Base-by-base conservation (phyloP, 2,888 invertebrate species). In the Cinara cedri region DNA sequence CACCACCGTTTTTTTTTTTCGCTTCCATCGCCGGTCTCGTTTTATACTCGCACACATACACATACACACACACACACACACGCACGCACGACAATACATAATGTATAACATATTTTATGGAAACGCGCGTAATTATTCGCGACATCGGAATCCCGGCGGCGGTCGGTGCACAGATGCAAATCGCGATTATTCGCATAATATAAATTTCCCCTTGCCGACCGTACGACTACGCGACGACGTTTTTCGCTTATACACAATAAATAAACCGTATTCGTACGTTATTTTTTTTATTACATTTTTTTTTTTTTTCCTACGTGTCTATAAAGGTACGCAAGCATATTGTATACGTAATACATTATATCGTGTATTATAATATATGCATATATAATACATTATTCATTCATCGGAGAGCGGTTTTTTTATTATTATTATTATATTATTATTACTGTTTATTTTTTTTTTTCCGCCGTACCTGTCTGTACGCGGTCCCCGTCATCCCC, bases 301-400 rank as follows among this genome's bases (percentile, higher is more conserved):
- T 34, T 34, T 34, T 34, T 34, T 34, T 34, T 54, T 21, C 42
- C n/a, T n/a, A n/a, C n/a, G n/a, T n/a, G 54, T 44, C 16, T 51
- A 55, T 46, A 51, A 14, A 24, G 16, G 9, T 44, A 4, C 19
- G 71, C 44, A 21, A 55, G 44, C 24, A 13, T n/a, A 57, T 21
- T 46, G 57, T 46, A 49, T 49, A 70, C 6, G 3, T 34, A 71
- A 44, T 11, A 44, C 11, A 24, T n/a, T 21, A 72, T 57, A 46
- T 49, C 46, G n/a, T 46, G 21, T 19, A 49, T 46, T 34, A 34
- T 26, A 72, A n/a, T n/a, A n/a, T n/a, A n/a, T n/a, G n/a, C n/a
- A n/a, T n/a, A n/a, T n/a, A n/a, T n/a, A 26, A 78, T 72, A 49
- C 78, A 78, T 78, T 78, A 78, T 68, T 78, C 78, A 78, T 78